These are phyloP conservation scores for Agrochola circellaris DNA, from an alignment of 2,888 invertebrate genomes.

Conservation along the genomic window DNA sequence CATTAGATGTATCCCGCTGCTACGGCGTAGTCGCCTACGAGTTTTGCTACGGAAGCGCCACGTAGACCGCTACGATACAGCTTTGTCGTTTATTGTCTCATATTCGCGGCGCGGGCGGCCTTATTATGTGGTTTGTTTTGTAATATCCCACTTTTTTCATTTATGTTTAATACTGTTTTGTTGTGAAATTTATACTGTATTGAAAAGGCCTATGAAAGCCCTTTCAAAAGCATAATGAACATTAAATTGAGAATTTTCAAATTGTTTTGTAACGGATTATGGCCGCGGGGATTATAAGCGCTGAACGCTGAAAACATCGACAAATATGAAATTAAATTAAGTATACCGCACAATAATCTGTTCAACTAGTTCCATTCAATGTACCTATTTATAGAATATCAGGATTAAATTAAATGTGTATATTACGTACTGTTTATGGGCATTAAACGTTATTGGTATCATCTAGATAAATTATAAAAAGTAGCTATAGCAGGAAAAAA, in stretches of 20 bases:
- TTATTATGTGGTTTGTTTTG: slow-evolving; percentile 61
- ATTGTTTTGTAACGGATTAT: slow-evolving; percentile 44
- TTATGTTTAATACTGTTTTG: slow-evolving; percentile 40
- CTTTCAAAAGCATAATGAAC: slow-evolving; percentile 27
- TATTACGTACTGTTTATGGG: too few relatives aligned
- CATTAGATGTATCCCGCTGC: slow-evolving; percentile 84
- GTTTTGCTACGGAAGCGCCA: slow-evolving; percentile 79
- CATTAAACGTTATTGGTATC: background rate
- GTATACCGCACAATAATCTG: slow-evolving; percentile 24
- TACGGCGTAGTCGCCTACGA: slow-evolving; percentile 79
- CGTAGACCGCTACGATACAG: slow-evolving; percentile 75
- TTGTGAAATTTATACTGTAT: slow-evolving; percentile 33
- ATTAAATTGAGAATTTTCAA: slow-evolving; percentile 32
- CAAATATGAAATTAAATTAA: slow-evolving; percentile 46
- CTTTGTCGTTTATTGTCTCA: slow-evolving; percentile 73
- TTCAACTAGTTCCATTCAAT: slow-evolving; percentile 21
- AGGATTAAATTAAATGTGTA: background rate
- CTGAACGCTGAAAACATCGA: slow-evolving; percentile 44
- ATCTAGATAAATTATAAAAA: background rate
- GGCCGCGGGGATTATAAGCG: slow-evolving; percentile 40
- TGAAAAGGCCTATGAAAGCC: slow-evolving; percentile 28
- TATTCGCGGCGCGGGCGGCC: slow-evolving; percentile 57
- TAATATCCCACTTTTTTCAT: slow-evolving; percentile 52
- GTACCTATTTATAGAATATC: background rate
- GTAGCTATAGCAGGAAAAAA: background rate